Conservation (phyloP, 2,113 vertebrate genomes). For the Ciconia maguari region DNA sequence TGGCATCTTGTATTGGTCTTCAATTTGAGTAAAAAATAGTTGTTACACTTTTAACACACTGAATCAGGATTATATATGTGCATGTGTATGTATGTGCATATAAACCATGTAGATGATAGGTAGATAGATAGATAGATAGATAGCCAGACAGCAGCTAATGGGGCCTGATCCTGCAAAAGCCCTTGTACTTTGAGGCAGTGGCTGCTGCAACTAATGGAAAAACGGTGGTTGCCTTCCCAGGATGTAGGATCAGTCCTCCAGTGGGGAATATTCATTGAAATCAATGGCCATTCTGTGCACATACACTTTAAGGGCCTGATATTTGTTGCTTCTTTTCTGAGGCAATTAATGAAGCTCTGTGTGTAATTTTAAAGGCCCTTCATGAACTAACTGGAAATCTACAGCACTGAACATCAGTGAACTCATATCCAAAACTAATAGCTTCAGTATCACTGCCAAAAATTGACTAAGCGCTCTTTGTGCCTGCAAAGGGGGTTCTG, state of each 20-base stretch:
- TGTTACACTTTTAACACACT: not conserved
- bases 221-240: not conserved
- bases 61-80: not conserved
- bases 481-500: conserved; percentile 51
- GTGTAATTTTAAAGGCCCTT: conserved; percentile 59
- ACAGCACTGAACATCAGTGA: conserved; percentile 48
- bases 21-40: not conserved
- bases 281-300: conserved; percentile 45
- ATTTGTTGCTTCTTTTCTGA: conserved; percentile 41
- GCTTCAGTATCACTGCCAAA: conserved; percentile 54
- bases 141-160: rapidly evolving
- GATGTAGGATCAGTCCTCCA: not conserved
- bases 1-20: not conserved
- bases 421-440: conserved; percentile 59
- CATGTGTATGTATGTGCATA: too few species aligned
- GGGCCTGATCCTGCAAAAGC: not conserved
- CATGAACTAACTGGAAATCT: conserved; percentile 55
- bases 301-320: not conserved
- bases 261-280: not conserved
- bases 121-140: not conserved
- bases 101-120: not conserved
- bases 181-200: not conserved
- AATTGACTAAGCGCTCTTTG: conserved; percentile 46
- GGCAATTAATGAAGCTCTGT: conserved; percentile 65
- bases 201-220: not conserved